Conservation (phyloP, 2,888 invertebrate species). For the Stictocephala bisonia region DNA sequence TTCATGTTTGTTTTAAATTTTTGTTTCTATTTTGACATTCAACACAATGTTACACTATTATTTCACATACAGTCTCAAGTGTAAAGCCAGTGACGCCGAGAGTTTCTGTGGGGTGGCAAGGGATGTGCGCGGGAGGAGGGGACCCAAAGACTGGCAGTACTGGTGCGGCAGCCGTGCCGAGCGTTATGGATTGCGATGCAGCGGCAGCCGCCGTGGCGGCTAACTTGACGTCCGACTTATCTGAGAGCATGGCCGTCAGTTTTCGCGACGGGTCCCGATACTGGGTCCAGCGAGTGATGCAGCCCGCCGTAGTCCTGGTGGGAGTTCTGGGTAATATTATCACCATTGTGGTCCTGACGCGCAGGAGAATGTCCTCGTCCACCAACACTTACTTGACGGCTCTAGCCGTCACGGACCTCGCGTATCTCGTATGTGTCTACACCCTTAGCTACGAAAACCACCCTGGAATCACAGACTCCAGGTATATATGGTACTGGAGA, state of each 20-base stretch:
- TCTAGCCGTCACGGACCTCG: slow-evolving; percentile 76
- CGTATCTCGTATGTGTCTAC: slow-evolving; percentile 75
- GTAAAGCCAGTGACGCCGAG: no score
- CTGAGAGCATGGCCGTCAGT: background rate
- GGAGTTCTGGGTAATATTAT: slow-evolving; percentile 76
- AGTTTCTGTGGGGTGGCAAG: no score
- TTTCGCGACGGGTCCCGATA: slow-evolving; percentile 65
- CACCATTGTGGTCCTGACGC: slow-evolving; percentile 69
- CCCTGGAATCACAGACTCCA: slow-evolving; percentile 68
- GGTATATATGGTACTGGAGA: slow-evolving; percentile 70
- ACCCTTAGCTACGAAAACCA: slow-evolving; percentile 73
- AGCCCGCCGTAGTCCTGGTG: slow-evolving; percentile 73
- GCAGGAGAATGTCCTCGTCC: slow-evolving; percentile 77
- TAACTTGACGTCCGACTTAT: background rate
- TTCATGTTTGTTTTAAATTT: no score
- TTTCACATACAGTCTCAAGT: no score
- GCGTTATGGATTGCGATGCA: slow-evolving; percentile 20
- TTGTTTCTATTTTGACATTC: no score
- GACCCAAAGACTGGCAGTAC: background rate
- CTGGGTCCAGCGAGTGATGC: slow-evolving; percentile 72
- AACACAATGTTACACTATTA: no score
- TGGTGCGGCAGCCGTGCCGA: background rate
- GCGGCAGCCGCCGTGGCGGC: background rate
- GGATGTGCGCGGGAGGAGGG: no score
- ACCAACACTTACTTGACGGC: slow-evolving; percentile 81